phyloP scores from a whole-genome alignment of 2,113 vertebrate species.

The Paratilapia polleni region DNA sequence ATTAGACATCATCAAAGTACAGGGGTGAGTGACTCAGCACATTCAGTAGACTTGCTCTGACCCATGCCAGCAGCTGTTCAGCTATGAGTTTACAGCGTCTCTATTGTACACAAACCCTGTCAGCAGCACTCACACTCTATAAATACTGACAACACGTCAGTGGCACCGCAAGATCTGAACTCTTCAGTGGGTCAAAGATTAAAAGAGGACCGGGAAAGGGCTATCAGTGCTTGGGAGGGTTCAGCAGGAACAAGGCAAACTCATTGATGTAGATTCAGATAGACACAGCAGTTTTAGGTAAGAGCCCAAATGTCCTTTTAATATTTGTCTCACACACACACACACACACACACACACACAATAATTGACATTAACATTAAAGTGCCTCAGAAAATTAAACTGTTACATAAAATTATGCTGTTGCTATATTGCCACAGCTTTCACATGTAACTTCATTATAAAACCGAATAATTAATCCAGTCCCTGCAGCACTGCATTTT shows the following conservation, averaged over 20 bases:
- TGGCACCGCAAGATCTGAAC: slow-evolving; percentile 40
- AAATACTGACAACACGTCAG: slow-evolving; percentile 57
- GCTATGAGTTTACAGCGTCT: slow-evolving; percentile 33
- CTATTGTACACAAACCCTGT: slow-evolving; percentile 35
- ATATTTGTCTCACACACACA: not conserved
- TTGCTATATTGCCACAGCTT: slow-evolving; percentile 5
- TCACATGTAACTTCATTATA: slow-evolving; percentile 8
- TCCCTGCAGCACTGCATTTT: slow-evolving; percentile 18
- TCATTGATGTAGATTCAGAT: not conserved
- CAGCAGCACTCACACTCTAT: slow-evolving; percentile 62
- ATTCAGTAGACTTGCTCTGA: slow-evolving; percentile 30
- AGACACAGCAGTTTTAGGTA: not conserved
- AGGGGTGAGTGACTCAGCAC: slow-evolving; percentile 40
- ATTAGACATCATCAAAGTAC: not conserved
- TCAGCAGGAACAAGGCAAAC: slow-evolving; percentile 2
- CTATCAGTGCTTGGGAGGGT: not conserved
- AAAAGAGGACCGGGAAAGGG: slow-evolving; percentile 30
- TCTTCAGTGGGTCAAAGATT: slow-evolving; percentile 36
- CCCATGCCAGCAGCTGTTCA: slow-evolving; percentile 55
- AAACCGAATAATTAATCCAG: slow-evolving; percentile 29
- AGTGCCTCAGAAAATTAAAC: not conserved
- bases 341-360: not conserved
- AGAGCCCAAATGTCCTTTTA: not conserved
- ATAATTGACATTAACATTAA: not conserved
- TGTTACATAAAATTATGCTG: not conserved